Evolutionary conservation across 2,113 vertebrate genomes (phyloP).

Genomic region (Anolis carolinensis): DNA sequence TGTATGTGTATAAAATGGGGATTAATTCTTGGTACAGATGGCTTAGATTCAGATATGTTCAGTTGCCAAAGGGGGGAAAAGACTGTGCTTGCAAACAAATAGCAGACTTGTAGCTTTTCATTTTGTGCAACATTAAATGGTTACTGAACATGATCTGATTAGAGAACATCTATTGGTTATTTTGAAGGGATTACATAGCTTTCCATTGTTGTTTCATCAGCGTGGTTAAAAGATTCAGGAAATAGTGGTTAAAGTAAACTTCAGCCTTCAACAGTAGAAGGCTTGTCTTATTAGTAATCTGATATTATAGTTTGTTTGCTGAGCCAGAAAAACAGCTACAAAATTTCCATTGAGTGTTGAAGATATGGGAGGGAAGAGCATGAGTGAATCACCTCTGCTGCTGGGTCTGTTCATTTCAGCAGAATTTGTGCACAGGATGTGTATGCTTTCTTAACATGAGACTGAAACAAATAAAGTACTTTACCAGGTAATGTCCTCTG

Average conservation of each 20-base stretch:
- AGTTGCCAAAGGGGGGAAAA: neutral
- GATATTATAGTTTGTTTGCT: slow-evolving; percentile 7
- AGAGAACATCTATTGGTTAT: neutral
- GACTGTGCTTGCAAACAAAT: neutral
- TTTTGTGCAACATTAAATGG: neutral
- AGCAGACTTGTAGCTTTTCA: slow-evolving; percentile 22
- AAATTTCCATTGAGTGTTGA: neutral
- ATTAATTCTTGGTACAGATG: neutral
- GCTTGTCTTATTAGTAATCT: slow-evolving; percentile 22
- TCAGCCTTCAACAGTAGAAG: slow-evolving; percentile 1
- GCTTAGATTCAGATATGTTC: neutral
- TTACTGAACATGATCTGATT: slow-evolving; percentile 19
- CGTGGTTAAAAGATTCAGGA: slow-evolving; percentile 7
- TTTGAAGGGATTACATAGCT: slow-evolving; percentile 24
- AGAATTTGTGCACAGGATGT: neutral
- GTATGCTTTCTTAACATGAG: neutral
- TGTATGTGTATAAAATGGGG: neutral
- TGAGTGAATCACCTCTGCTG: slow-evolving; percentile 20
- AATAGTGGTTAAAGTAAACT: slow-evolving; percentile 6
- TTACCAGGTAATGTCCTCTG: neutral
- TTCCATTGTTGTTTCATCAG: neutral
- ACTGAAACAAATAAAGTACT: neutral
- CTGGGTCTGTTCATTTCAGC: neutral
- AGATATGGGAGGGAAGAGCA: slow-evolving; percentile 41
- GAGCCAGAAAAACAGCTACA: slow-evolving; percentile 21